Evolutionary conservation across 2,113 vertebrate genomes (phyloP).

Genomic region (Mellivora capensis): DNA sequence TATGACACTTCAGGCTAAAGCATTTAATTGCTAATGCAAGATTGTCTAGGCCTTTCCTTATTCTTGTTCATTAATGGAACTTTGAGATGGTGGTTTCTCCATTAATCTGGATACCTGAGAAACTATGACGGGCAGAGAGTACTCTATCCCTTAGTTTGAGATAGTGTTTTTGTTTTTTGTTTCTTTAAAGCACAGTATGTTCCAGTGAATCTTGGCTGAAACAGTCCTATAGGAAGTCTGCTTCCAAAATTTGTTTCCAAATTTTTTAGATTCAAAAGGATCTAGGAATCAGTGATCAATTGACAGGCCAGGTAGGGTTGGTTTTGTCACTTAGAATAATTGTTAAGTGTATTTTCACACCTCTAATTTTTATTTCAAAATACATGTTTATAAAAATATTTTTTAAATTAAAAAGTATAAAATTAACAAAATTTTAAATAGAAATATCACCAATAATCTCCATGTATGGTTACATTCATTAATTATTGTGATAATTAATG

Average conservation of each 20-base stretch:
- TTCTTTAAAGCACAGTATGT: background rate
- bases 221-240: background rate
- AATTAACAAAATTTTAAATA: too few species aligned
- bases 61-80: background rate
- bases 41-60: background rate
- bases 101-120: background rate
- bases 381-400: background rate
- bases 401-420: too few species aligned
- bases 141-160: background rate
- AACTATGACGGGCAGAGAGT: background rate
- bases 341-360: background rate
- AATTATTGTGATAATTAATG: too few species aligned
- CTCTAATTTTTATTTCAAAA: background rate
- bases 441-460: too few species aligned
- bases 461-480: too few species aligned
- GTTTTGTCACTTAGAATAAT: background rate
- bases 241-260: background rate
- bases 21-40: background rate
- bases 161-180: background rate
- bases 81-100: background rate
- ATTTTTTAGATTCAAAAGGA: background rate
- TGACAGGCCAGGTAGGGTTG: background rate
- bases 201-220: background rate
- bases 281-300: background rate
- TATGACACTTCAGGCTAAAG: background rate